Evolutionary conservation across 1,140 invertebrate species (phyloP).

Genomic region (Lamellibrachia luymesi): DNA sequence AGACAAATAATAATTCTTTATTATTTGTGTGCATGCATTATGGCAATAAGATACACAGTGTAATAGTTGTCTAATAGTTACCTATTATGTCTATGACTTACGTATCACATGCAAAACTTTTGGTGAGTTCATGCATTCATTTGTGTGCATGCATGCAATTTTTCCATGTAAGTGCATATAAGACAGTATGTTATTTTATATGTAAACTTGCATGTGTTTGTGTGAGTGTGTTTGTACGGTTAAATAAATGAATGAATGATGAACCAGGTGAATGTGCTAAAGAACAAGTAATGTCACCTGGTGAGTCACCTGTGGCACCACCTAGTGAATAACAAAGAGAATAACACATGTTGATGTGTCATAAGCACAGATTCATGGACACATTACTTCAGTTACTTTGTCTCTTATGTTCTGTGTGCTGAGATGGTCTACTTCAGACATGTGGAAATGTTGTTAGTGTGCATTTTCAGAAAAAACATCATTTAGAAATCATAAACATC

Average conservation of each 20-base stretch:
- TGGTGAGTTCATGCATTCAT: neutral
- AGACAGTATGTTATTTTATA: neutral
- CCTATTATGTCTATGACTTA: conserved; percentile 5
- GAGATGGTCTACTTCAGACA: too few relatives aligned
- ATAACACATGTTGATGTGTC: neutral
- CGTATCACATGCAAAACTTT: conserved; percentile 4
- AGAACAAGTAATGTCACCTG: neutral
- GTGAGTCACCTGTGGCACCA: neutral
- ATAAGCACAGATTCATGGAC: neutral
- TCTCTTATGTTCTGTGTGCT: too few relatives aligned
- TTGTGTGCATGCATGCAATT: neutral
- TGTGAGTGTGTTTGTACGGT: neutral
- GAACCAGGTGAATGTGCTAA: neutral
- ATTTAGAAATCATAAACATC: neutral
- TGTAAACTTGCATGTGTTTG: too few relatives aligned
- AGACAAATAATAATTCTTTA: too few relatives aligned
- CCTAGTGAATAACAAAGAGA: neutral
- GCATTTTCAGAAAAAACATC: neutral
- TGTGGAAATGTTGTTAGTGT: neutral
- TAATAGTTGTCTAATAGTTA: neutral
- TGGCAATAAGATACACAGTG: too few relatives aligned
- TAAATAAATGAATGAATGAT: neutral
- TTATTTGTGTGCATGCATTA: too few relatives aligned
- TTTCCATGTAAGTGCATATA: neutral
- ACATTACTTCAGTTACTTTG: too few relatives aligned